These are phyloP conservation scores for Myotis brandtii DNA, from an alignment of 2,113 vertebrate genomes.

Conservation along the genomic window DNA sequence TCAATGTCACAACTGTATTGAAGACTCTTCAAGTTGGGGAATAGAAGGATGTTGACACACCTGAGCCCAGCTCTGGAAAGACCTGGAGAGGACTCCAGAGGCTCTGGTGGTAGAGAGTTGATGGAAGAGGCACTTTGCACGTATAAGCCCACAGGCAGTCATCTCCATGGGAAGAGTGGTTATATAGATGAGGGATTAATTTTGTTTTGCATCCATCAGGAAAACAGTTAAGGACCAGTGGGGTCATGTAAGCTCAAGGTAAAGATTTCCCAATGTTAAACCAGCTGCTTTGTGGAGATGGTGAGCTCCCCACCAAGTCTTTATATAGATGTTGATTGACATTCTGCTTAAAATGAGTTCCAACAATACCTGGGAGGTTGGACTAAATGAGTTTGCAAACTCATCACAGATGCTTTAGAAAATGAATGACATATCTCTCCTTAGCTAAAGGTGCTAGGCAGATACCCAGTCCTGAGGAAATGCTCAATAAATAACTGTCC, in stretches of 20 bases:
- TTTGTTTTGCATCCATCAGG: background rate
- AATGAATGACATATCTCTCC: background rate
- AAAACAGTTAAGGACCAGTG: background rate
- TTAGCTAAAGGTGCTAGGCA: background rate
- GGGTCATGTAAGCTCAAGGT: background rate
- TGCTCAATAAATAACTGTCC: background rate
- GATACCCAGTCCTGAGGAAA: conserved; percentile 27
- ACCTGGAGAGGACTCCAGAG: background rate
- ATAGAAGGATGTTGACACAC: background rate
- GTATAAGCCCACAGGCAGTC: background rate
- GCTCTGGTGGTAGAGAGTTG: background rate
- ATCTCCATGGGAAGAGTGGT: background rate
- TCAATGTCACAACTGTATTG: background rate
- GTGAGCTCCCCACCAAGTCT: background rate
- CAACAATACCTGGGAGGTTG: background rate
- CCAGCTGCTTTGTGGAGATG: background rate
- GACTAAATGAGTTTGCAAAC: background rate
- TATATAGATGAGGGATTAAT: background rate
- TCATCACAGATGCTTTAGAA: background rate
- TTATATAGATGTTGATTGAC: background rate
- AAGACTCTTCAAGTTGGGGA: background rate
- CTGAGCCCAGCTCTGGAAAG: background rate
- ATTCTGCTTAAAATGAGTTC: background rate
- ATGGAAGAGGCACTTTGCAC: background rate
- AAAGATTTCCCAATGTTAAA: background rate